These are phyloP conservation scores for Noctua pronuba DNA, from an alignment of 2,888 invertebrate species.

Conservation along the genomic window DNA sequence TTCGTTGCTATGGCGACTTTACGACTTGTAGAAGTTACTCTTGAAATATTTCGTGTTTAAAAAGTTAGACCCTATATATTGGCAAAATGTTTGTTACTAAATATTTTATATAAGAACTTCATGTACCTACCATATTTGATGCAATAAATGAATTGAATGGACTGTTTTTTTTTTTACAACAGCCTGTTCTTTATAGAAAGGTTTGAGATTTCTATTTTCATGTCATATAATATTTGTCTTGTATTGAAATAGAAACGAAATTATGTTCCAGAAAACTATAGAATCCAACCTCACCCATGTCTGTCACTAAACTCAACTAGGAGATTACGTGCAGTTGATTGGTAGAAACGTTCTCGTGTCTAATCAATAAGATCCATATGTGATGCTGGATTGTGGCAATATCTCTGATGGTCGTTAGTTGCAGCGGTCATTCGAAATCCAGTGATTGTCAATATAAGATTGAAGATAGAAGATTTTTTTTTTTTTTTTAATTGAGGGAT, in stretches of 20 bases:
- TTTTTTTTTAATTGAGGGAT: no score
- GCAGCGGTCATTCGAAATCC: neutral
- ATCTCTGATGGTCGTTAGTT: neutral
- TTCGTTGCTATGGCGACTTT: no score
- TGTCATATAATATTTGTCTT: no score
- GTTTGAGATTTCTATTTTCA: no score
- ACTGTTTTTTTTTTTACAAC: neutral
- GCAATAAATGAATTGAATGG: no score
- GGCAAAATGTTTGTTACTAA: no score
- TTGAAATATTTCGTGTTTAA: no score
- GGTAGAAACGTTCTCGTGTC: neutral
- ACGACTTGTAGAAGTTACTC: no score
- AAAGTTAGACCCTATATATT: no score
- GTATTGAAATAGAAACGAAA: neutral
- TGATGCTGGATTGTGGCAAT: slow-evolving; percentile 1
- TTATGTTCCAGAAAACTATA: neutral
- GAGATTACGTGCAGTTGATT: neutral
- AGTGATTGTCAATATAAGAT: neutral
- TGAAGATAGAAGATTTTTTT: neutral
- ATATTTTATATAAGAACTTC: no score
- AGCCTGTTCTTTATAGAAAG: no score
- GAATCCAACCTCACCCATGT: neutral
- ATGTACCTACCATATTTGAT: no score
- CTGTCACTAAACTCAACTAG: neutral
- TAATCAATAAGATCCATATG: slow-evolving; percentile 9